These are phyloP conservation scores for Brachymystax lenok DNA, from an alignment of 2,797 vertebrate genomes.

Conservation along the genomic window DNA sequence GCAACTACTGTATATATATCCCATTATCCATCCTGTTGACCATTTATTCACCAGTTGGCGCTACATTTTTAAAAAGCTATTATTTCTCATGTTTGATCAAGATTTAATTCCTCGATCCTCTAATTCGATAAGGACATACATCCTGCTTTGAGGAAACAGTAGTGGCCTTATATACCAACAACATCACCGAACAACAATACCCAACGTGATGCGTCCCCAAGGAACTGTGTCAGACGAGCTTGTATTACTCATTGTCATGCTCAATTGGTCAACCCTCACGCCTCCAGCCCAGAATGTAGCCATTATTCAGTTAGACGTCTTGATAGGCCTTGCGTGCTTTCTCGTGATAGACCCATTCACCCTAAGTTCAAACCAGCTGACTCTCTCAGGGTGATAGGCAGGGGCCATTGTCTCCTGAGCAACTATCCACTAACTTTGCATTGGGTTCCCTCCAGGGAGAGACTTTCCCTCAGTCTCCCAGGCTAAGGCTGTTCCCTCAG, in stretches of 20 bases:
- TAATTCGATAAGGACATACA: background rate
- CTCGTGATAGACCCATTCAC: constrained; percentile 59
- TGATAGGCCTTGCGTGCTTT: constrained; percentile 34
- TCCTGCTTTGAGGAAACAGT: constrained; percentile 12
- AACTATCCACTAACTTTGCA: constrained; percentile 34
- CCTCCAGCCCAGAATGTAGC: constrained; percentile 27
- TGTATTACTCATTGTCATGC: constrained; percentile 56
- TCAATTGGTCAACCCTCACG: constrained; percentile 48
- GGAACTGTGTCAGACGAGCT: constrained; percentile 53
- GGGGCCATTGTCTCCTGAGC: constrained; percentile 60
- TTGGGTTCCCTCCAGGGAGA: constrained; percentile 21
- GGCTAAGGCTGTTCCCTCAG: constrained; percentile 52
- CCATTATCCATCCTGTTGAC: constrained; percentile 1
- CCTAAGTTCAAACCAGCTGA: constrained; percentile 68
- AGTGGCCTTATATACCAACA: constrained; percentile 41
- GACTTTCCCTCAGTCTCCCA: constrained; percentile 36
- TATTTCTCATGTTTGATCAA: background rate
- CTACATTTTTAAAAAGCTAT: background rate
- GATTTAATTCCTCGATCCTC: background rate
- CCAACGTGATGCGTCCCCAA: constrained; percentile 58
- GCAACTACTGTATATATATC: background rate
- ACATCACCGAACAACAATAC: constrained; percentile 43
- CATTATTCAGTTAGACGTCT: constrained; percentile 47
- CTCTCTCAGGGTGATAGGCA: constrained; percentile 60
- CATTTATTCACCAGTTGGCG: constrained; percentile 21